phyloP scores from a whole-genome alignment of 1,140 invertebrate genomes.

The Pomacea maculata region DNA sequence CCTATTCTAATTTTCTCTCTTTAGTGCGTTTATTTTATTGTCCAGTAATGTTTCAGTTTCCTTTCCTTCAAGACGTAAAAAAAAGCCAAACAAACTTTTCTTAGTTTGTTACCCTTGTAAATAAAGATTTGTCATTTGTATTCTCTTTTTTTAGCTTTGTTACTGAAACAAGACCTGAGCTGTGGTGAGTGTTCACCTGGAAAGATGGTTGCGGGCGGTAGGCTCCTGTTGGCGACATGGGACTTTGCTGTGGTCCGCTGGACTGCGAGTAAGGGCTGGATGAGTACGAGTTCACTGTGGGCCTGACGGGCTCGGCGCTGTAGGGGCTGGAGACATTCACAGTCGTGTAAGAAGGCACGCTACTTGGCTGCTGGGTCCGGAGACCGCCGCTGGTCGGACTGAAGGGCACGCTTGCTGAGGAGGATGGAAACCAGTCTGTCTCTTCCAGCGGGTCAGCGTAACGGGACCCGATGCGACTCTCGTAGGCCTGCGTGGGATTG shows the following conservation, averaged over 20 bases:
- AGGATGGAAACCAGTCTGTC: not conserved
- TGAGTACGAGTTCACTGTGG: not conserved
- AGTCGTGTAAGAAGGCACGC: not conserved
- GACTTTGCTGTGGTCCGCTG: not conserved
- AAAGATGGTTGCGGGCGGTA: not conserved
- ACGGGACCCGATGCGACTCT: slow-evolving; percentile 20
- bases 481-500: slow-evolving; percentile 24
- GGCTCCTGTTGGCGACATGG: not conserved
- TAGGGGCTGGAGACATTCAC: slow-evolving; percentile 6
- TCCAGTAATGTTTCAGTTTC: no score
- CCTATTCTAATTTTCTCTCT: no score
- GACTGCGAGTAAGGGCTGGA: slow-evolving; percentile 3
- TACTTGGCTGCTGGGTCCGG: not conserved
- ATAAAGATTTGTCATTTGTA: no score
- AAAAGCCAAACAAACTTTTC: no score
- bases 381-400: slow-evolving; percentile 3
- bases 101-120: no score
- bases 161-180: not conserved
- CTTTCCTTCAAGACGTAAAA: no score
- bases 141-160: no score
- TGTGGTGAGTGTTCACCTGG: not conserved
- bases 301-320: slow-evolving; percentile 3
- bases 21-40: no score
- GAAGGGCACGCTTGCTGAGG: not conserved
- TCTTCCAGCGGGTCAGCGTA: slow-evolving; percentile 10